phyloP scores from a whole-genome alignment of 2,888 invertebrate genomes.

The Pseudococcus longispinus region DNA sequence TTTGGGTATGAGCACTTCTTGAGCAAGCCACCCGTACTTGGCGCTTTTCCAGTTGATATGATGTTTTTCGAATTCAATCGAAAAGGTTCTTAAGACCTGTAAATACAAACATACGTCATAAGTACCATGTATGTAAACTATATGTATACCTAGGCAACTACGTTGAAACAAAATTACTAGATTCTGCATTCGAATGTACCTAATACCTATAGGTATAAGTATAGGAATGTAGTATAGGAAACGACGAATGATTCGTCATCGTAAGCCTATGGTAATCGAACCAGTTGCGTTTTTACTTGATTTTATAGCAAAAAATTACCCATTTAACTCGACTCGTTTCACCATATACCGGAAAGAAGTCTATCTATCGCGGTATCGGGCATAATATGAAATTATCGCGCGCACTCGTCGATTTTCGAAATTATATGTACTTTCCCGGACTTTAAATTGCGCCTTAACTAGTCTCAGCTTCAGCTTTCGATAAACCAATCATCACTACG shows the following conservation, averaged over 20 bases:
- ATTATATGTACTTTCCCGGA: slow-evolving; percentile 25
- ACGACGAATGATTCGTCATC: neutral
- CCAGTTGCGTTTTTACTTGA: slow-evolving; percentile 10
- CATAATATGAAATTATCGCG: slow-evolving; percentile 2
- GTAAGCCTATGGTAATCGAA: slow-evolving; percentile 1
- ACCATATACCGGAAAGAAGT: slow-evolving; percentile 8
- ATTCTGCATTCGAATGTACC: slow-evolving; percentile 21
- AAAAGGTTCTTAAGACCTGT: slow-evolving; percentile 60
- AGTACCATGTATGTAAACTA: neutral
- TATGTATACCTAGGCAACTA: neutral
- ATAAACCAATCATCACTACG: slow-evolving; percentile 10
- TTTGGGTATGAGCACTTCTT: slow-evolving; percentile 60
- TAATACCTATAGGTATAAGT: too few species aligned
- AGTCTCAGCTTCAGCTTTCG: neutral
- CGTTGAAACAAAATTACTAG: neutral
- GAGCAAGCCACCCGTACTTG: slow-evolving; percentile 61
- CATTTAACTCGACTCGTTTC: slow-evolving; percentile 19
- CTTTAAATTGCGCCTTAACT: neutral
- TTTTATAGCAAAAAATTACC: slow-evolving; percentile 6
- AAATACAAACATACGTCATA: neutral
- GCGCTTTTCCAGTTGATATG: slow-evolving; percentile 60
- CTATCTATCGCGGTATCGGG: neutral
- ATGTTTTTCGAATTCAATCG: slow-evolving; percentile 59
- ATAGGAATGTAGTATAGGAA: neutral
- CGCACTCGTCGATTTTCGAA: neutral